These are phyloP conservation scores for Ditylenchus weischeri DNA, from an alignment of 2,888 invertebrate species.

Conservation along the genomic window DNA sequence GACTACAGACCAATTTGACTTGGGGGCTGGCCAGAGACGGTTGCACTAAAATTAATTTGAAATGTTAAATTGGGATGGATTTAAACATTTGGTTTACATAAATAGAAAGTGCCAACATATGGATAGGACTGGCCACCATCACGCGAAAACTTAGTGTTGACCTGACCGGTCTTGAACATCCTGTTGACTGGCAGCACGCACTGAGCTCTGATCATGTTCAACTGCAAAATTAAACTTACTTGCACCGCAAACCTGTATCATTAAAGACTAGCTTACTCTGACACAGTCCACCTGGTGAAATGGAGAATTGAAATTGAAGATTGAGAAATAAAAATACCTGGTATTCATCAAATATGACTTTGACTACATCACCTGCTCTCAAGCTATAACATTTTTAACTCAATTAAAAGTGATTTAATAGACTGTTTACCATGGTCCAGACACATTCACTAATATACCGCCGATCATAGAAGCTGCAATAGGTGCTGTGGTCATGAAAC, in stretches of 20 bases:
- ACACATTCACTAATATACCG: conserved; percentile 87
- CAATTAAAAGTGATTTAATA: too few relatives aligned
- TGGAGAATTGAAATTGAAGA: too few relatives aligned
- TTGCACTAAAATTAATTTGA: conserved; percentile 38
- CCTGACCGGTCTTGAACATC: conserved; percentile 52
- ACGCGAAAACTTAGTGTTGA: conserved; percentile 50
- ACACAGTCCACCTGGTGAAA: conserved; percentile 38
- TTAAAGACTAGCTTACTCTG: background rate
- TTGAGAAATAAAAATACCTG: too few relatives aligned
- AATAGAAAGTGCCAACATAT: conserved; percentile 54
- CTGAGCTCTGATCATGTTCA: conserved; percentile 44
- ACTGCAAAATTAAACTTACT: conserved; percentile 12
- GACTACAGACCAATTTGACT: conserved; percentile 24
- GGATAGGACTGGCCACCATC: conserved; percentile 57
- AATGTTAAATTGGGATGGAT: background rate
- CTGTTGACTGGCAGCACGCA: conserved; percentile 55
- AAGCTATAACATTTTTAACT: conserved; percentile 65
- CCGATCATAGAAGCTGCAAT: conserved; percentile 96
- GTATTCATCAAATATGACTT: conserved; percentile 49
- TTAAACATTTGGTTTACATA: conserved; percentile 28
- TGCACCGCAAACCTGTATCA: background rate
- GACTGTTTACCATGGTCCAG: conserved; percentile 72
- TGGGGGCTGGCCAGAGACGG: conserved; percentile 36
- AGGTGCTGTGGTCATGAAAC: conserved; percentile 67
- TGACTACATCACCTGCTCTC: conserved; percentile 72